Conservation (phyloP, 2,113 vertebrate species). For the Anoplopoma fimbria region DNA sequence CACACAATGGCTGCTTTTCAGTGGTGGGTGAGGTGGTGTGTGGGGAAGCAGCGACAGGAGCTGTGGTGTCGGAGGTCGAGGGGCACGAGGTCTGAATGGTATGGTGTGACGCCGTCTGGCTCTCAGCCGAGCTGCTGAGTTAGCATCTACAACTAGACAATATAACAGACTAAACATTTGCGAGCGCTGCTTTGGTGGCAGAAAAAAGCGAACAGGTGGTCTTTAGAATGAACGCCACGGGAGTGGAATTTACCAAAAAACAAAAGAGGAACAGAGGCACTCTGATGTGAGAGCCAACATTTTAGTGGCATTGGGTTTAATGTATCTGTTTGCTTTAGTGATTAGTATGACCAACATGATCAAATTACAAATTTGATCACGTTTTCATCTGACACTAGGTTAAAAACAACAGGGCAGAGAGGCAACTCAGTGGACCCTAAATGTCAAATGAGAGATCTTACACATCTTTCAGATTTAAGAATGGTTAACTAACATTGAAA, state of each 20-base stretch:
- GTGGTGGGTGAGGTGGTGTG: constrained; percentile 21
- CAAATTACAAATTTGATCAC: not conserved
- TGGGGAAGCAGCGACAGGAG: constrained; percentile 11
- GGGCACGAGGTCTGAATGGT: constrained; percentile 58
- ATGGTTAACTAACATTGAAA: not conserved
- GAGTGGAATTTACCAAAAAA: constrained; percentile 7
- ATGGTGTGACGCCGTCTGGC: constrained; percentile 48
- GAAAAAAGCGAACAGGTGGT: constrained; percentile 53
- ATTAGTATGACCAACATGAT: not conserved
- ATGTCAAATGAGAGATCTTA: not conserved
- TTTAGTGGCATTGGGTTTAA: not conserved
- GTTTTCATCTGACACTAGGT: not conserved
- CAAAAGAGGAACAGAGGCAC: not conserved
- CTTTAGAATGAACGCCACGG: constrained; percentile 2
- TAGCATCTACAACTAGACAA: constrained; percentile 31
- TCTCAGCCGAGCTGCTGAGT: constrained; percentile 49
- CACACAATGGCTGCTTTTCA: constrained; percentile 65
- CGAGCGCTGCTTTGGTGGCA: not conserved
- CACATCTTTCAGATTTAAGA: not conserved
- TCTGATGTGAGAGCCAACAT: not conserved
- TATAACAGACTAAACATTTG: constrained; percentile 20
- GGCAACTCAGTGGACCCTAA: not conserved
- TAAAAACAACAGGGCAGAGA: not conserved
- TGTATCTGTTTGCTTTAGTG: not conserved
- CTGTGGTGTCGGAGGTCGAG: constrained; percentile 46